Base-by-base conservation (phyloP, 2,113 vertebrate genomes). In the Bagarius yarrelli region DNA sequence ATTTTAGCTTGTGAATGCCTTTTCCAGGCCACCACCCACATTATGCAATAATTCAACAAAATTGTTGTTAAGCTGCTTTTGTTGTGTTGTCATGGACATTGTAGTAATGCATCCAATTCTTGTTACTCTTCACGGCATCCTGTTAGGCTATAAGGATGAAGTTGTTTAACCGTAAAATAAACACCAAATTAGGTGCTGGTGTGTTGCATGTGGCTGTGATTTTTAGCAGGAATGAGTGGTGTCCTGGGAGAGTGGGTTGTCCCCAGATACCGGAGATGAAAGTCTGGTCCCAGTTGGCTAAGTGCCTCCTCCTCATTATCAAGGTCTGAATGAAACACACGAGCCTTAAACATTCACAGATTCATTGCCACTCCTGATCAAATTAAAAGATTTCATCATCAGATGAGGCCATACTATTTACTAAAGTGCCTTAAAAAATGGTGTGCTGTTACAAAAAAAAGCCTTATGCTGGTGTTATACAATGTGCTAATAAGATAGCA, bases 231-330 rank as follows among this genome's bases (percentile, higher is more conserved):
- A 86, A 83, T 34, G 85, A 88, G 83, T 67, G 83, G 86, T 81
- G 52, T 92, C 92, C 92, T 89, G 87, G 67, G 92, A 93, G 91
- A 91, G 86, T 56, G 36, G 74, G 52, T 74, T 34, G 59, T 88
- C 89, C 91, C 91, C 90, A 76, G 80, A 90, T 88, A 90, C 80
- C 86, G 85, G 83, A 92, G 90, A 93, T 92, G 85, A 93, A 93
- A 91, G 91, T 86, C 86, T 88, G 88, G 89, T 93, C 92, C 91
- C 93, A 93, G 91, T 91, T 91, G 92, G 91, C 89, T 92, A 89
- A 91, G 90, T 87, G 90, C 83, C 88, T 90, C 88, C 88, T 87
- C 88, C 91, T 93, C 91, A 90, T 89, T 91, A 90, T 88, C 90
- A 92, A 92, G 91, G 91, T 90, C 90, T 91, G 86, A 70, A 86